These are phyloP conservation scores for Cephonodes hylas DNA, from an alignment of 2,888 invertebrate genomes.

Conservation along the genomic window DNA sequence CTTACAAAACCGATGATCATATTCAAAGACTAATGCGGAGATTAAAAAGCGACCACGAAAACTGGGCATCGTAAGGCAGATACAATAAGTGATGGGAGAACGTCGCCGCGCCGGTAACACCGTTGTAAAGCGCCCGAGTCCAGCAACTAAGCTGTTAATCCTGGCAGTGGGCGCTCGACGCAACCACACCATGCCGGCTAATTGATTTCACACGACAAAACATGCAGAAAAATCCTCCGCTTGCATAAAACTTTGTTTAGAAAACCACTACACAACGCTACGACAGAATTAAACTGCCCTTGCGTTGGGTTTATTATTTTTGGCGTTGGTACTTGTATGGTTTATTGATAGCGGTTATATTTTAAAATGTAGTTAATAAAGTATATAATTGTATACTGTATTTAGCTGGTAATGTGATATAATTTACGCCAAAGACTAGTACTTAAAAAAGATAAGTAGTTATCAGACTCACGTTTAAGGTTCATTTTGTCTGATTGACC, in stretches of 20 bases:
- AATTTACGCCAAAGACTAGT: too few relatives aligned
- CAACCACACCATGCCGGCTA: slow-evolving; percentile 29
- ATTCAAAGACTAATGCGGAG: too few relatives aligned
- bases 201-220: slow-evolving; percentile 35
- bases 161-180: slow-evolving; percentile 30
- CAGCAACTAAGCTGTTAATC: slow-evolving; percentile 36
- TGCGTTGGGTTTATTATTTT: neutral
- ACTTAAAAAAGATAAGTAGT: too few relatives aligned
- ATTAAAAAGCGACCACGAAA: neutral
- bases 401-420: too few relatives aligned
- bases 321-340: too few relatives aligned
- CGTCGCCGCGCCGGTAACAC: slow-evolving; percentile 22
- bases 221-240: slow-evolving; percentile 23
- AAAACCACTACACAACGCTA: neutral
- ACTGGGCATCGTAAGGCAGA: too few relatives aligned
- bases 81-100: slow-evolving; percentile 14
- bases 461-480: too few relatives aligned
- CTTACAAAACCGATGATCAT: too few relatives aligned
- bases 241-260: neutral
- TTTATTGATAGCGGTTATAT: neutral
- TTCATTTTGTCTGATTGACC: too few relatives aligned
- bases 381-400: too few relatives aligned
- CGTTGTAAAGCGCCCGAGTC: slow-evolving; percentile 32
- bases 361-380: too few relatives aligned
- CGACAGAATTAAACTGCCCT: neutral